Evolutionary conservation across 2,113 vertebrate genomes (phyloP).

Genomic region (Connochaetes taurinus): DNA sequence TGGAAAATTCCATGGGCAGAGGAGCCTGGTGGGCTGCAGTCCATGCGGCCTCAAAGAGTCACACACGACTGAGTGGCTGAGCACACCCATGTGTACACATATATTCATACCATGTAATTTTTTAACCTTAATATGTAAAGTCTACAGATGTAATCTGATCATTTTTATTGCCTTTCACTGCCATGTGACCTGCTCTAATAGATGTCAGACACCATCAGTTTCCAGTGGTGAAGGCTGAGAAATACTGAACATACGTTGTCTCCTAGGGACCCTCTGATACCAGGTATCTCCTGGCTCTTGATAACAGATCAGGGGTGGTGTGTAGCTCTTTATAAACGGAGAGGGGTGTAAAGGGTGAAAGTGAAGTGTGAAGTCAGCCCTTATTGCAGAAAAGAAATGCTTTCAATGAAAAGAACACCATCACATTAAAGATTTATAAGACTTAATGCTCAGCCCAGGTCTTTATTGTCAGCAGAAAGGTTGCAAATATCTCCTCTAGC

Average conservation of each 20-base stretch:
- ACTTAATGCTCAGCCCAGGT: background rate
- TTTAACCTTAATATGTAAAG: background rate
- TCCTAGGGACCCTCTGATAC: background rate
- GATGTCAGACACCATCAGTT: background rate
- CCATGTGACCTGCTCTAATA: background rate
- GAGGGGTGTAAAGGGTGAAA: background rate
- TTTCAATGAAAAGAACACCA: background rate
- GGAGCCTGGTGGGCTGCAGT: background rate
- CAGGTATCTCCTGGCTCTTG: background rate
- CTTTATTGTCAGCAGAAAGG: background rate
- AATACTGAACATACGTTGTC: background rate
- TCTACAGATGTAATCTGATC: background rate
- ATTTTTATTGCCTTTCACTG: background rate
- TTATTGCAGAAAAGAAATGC: background rate
- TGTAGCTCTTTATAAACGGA: background rate
- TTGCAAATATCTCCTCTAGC: background rate
- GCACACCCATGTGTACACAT: rapidly evolving
- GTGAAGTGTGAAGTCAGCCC: background rate
- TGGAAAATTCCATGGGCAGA: background rate
- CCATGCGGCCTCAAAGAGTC: background rate
- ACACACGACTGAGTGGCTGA: background rate
- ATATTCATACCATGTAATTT: background rate
- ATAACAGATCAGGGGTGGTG: background rate
- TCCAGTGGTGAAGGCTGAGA: background rate
- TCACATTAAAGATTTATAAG: background rate